Evolutionary conservation across 1,140 invertebrate genomes (phyloP), one percentile per base, ranked within the genome.

Genomic region (Drosophila pallidifrons): DNA sequence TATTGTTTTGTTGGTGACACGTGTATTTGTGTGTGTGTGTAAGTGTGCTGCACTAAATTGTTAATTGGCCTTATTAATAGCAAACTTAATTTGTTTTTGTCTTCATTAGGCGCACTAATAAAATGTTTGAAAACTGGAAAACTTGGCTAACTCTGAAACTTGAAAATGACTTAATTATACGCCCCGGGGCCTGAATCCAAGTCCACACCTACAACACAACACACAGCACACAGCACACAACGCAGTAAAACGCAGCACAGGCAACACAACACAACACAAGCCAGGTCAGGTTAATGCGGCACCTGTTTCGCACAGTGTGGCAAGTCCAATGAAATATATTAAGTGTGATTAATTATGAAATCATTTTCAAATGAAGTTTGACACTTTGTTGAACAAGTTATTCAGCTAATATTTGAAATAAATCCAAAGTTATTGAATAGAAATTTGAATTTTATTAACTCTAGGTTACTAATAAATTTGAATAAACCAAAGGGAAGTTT

Each of bases 161-260:
- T 68, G 15, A 45, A 70, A 83, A 85, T 74, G 65, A 77, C 72
- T 85, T 83, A 83, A 83, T 83, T 83, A 83, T 55, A 68, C 49
- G 65, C 77, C 52, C 41, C 41, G 41, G 20, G 64, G 54, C 60
- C 51, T 55, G 45, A 52, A 49, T 65, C 45, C 30, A 32, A 58
- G 75, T 67, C 60, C 77, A 70, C 66, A 61, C 54, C 68, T 55
- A 58, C 49, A 20, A 43, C 32, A 72, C 16, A 51, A 46, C 30
- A 32, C 0, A 32, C 30, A 32, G 7, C 30, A 32, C 30, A 32
- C 30, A 32, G 10, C 35, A 52, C 43, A 20, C 30, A 32, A 38
- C 35, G 46, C 43, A 20, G 20, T 25, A 25, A 25, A 25, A 25
- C 20, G 20, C 20, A 25, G 20, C 20, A 25, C 20, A 25, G 20